Base-by-base conservation (phyloP, 2,113 vertebrate species). In the Neodon shergylaensis region DNA sequence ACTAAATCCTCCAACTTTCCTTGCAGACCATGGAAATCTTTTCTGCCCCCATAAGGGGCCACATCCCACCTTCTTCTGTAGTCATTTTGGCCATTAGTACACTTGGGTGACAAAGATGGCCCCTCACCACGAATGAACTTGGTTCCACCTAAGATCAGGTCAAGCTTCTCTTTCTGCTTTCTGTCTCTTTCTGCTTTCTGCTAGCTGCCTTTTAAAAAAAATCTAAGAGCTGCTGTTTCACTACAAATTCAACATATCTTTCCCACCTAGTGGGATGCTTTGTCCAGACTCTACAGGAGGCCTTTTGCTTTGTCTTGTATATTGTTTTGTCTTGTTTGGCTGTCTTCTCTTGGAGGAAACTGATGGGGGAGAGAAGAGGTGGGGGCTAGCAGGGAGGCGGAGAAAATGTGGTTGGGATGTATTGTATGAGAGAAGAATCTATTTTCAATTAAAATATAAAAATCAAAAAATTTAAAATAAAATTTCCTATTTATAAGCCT, bases 231-330 rank as follows among this genome's bases (percentile, higher is more conserved):
- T 17, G 44, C 9, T 17, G 54, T 70, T 54, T 81, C 1, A 87
- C 49, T 92, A 91, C 36, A 91, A 79, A 95, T 68, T 81, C 12
- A 70, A 17, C 73, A 83, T 26, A 95, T 70, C 3, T 52, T 52
- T 33, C 28, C 17, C 17, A 52, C 47, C 28, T n/a, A 36, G 14
- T 54, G 17, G 9, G 19, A n/a, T 36, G 16, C 77, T 4, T 54
- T 54, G 4, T 36, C 47, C 49, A 79, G 26, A 33, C 36, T 81
- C 33, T 54, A 24, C 36, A 79, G 52, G 78, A n/a, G 33, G 10
- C 49, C 31, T 52, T 81, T 58, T n/a, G 78, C 16, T 11, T 81
- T 54, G 19, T 81, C 49, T 54, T 81, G 4, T 54, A 54, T 54
- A 19, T 81, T 81, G 33, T 58, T 81, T 81, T n/a, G 31, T 54